Conservation (phyloP, 2,113 vertebrate genomes). For the Maccullochella peelii region DNA sequence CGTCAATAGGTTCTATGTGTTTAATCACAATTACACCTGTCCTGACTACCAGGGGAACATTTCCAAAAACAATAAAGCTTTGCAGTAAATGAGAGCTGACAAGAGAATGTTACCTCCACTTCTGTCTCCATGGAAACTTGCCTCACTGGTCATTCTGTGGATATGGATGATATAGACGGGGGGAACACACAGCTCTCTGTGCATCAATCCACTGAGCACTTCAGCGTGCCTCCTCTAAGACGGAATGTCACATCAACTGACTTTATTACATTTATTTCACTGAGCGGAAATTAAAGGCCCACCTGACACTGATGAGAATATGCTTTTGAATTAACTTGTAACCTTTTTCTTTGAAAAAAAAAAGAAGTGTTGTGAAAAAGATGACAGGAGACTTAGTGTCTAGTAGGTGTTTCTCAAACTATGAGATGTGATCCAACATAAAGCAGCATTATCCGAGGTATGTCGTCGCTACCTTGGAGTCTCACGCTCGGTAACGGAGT, state of each 20-base stretch:
- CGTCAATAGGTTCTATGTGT: neutral
- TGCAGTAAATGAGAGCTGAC: constrained; percentile 73
- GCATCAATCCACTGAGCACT: constrained; percentile 59
- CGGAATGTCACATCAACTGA: constrained; percentile 12
- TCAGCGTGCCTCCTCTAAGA: constrained; percentile 2
- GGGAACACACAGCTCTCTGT: constrained; percentile 41
- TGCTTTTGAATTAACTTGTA: constrained; percentile 19
- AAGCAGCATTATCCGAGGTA: neutral
- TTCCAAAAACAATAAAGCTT: constrained; percentile 65
- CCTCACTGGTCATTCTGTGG: constrained; percentile 74
- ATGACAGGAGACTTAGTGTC: neutral
- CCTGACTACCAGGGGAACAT: constrained; percentile 14
- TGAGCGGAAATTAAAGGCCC: constrained; percentile 40
- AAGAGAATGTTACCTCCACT: constrained; percentile 74
- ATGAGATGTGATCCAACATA: constrained; percentile 26
- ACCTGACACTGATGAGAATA: neutral
- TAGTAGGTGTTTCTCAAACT: neutral
- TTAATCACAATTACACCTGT: constrained; percentile 35
- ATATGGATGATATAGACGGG: constrained; percentile 71
- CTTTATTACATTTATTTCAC: constrained; percentile 28
- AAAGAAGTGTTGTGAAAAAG: neutral
- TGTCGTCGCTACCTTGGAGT: constrained; percentile 42
- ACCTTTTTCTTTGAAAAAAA: neutral
- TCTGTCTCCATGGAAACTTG: constrained; percentile 84
- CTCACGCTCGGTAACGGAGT: constrained; percentile 62